These are phyloP conservation scores for Hypotaenidia philippensis DNA, from an alignment of 2,797 vertebrate species.

Conservation along the genomic window DNA sequence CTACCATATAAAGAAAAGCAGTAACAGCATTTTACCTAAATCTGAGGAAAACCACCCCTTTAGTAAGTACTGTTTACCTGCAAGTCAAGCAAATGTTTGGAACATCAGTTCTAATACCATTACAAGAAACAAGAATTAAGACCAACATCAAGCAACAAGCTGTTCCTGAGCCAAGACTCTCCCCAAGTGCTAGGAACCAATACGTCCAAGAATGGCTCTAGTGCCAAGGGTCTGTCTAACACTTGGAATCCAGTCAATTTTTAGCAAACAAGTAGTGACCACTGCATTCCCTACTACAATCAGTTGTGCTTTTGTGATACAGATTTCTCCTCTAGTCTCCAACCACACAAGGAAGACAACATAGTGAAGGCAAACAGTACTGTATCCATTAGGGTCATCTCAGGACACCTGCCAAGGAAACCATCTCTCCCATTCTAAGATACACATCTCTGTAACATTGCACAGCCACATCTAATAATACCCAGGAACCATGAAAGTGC, in stretches of 20 bases:
- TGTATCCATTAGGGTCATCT: neutral
- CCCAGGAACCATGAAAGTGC: neutral
- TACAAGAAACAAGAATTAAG: neutral
- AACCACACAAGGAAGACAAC: neutral
- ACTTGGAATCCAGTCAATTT: neutral
- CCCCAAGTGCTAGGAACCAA: neutral
- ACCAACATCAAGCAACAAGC: neutral
- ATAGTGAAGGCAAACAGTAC: neutral
- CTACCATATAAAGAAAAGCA: neutral
- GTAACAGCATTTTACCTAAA: neutral
- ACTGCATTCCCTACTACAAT: neutral
- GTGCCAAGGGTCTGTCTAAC: neutral
- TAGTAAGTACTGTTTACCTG: neutral
- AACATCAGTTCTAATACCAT: neutral
- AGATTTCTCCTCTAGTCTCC: neutral
- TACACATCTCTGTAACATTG: rapidly evolving
- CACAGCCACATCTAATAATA: neutral
- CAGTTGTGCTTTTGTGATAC: neutral
- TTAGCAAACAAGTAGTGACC: neutral
- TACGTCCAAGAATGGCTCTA: neutral
- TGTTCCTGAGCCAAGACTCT: neutral
- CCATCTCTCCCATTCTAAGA: rapidly evolving
- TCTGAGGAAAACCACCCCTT: neutral
- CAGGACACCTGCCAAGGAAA: neutral
- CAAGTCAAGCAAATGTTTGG: neutral